Base-by-base conservation (phyloP, 2,113 vertebrate species). In the Tychaedon coryphoeus region DNA sequence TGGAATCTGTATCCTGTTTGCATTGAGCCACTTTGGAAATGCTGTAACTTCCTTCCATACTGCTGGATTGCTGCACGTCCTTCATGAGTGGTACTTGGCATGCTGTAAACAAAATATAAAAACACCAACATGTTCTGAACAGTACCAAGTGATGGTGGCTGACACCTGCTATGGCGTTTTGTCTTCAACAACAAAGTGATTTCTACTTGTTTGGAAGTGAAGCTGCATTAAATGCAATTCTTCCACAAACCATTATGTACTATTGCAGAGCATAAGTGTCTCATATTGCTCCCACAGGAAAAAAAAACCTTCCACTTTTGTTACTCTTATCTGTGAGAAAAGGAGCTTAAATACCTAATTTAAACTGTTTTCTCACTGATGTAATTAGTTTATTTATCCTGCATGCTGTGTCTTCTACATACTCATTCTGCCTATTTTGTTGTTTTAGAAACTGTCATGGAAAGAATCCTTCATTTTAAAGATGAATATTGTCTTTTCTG, bases 211-310 rank as follows among this genome's bases (percentile, higher is more conserved):
- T 85, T 38, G 43, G 85, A 93, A 90, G 71, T 60, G 71, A 80
- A 86, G 51, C 82, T 77, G 78, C 60, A 36, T 83, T 92, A 88
- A 90, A 64, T 88, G 60, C 88, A 92, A 34, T 83, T 95, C 50
- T 94, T 92, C 88, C 81, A 69, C 47, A 70, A 88, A 62, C 26
- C 24, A 51, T 73, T 76, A 54, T 16, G 26, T 83, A 40, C 70
- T 88, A 62, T 19, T 69, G 62, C 50, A 50, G 71, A 84, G 69
- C 31, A 8, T 26, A 73, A 87, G 58, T 86, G 48, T 70, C 24
- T 69, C 14, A 5, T 57, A 26, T 40, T 25, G 34, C 34, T 94
- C 62, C 74, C 45, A 34, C 3, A 56, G 82, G 69, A 6, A 75
- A 74, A 70, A 72, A 79, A 76, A 73, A 36, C n/a, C 64, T 78